Conservation (phyloP, 1,140 invertebrate species). For the Scylla paramamosain region DNA sequence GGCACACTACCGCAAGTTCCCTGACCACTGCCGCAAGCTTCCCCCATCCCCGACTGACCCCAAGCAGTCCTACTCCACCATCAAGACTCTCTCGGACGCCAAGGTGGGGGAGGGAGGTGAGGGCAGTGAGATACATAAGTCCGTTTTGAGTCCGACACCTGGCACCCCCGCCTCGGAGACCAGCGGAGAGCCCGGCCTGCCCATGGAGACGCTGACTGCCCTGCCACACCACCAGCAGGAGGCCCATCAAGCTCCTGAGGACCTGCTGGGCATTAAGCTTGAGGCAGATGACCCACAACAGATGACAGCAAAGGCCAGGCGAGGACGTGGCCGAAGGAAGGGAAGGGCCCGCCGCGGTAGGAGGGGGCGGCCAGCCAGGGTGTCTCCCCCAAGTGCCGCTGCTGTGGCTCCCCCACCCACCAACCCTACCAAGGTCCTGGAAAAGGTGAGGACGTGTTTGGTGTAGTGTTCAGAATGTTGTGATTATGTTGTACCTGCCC, state of each 20-base stretch:
- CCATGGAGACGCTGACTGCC: slow-evolving; percentile 69
- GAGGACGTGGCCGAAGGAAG: not conserved
- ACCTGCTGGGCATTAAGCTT: not conserved
- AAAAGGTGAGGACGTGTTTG: slow-evolving; percentile 35
- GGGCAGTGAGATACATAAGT: slow-evolving; percentile 53
- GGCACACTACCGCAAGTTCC: slow-evolving; percentile 70
- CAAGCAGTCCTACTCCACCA: slow-evolving; percentile 53
- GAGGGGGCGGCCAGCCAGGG: not conserved
- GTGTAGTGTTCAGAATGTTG: not conserved
- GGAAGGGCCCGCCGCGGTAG: slow-evolving; percentile 6
- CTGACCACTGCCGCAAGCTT: slow-evolving; percentile 65
- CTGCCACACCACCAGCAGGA: not conserved
- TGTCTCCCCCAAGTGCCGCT: not conserved
- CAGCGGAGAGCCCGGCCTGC: slow-evolving; percentile 70
- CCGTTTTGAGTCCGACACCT: slow-evolving; percentile 73
- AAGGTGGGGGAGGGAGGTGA: not conserved
- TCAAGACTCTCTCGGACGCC: slow-evolving; percentile 53
- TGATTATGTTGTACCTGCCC: not conserved
- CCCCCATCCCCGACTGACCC: slow-evolving; percentile 29
- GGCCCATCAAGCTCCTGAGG: not conserved
- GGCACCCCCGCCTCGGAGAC: slow-evolving; percentile 72
- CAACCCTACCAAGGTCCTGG: slow-evolving; percentile 30
- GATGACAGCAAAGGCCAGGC: not conserved
- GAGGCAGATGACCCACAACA: not conserved
- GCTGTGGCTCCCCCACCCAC: not conserved